Conservation (phyloP, 2,797 vertebrate species). For the Agapornis canus region DNA sequence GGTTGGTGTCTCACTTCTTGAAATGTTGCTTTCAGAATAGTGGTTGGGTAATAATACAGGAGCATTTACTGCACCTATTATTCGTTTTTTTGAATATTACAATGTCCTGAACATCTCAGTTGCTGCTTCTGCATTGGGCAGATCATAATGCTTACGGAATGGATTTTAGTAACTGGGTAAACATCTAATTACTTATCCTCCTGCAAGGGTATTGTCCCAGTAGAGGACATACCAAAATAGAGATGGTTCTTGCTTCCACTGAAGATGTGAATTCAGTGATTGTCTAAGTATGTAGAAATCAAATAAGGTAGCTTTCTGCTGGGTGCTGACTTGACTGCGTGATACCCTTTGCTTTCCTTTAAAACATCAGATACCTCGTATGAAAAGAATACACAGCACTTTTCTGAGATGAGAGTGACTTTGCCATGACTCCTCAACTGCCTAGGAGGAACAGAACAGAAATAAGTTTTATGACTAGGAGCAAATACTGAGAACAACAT, state of each 20-base stretch:
- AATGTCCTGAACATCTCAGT: background rate
- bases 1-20: background rate
- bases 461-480: background rate
- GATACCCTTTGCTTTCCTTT: background rate
- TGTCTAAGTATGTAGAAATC: background rate
- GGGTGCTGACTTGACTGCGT: background rate
- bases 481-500: background rate
- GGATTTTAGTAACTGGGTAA: background rate
- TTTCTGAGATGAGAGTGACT: slow-evolving; percentile 1
- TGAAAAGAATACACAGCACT: background rate
- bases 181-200: background rate
- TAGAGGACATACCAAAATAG: background rate
- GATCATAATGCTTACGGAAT: background rate
- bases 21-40: background rate
- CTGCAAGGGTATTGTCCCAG: background rate
- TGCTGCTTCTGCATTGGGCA: background rate
- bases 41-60: background rate
- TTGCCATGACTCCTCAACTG: slow-evolving; percentile 1
- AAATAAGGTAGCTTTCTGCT: background rate
- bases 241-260: background rate
- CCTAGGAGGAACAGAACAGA: background rate
- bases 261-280: background rate
- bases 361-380: background rate
- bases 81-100: background rate
- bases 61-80: background rate